phyloP scores from a whole-genome alignment of 2,888 invertebrate genomes.

The Zygogramma bicolorata region DNA sequence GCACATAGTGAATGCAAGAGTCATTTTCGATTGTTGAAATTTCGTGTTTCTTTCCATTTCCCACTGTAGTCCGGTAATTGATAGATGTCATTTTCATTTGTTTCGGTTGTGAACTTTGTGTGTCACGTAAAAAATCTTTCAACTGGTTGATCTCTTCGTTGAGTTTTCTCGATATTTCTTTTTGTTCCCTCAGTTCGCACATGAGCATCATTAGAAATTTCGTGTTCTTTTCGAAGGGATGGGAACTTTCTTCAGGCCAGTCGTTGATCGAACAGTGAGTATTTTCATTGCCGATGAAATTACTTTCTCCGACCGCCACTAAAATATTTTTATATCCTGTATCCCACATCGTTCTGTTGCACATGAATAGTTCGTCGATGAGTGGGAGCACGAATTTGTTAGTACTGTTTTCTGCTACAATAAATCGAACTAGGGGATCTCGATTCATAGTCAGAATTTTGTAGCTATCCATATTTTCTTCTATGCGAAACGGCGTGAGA shows the following conservation, averaged over 20 bases:
- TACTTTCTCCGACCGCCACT: background rate
- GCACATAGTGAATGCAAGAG: background rate
- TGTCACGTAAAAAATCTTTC: background rate
- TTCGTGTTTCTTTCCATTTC: background rate
- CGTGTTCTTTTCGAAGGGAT: background rate
- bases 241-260: background rate
- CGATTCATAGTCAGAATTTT: background rate
- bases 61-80: background rate
- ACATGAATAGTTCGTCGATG: no score
- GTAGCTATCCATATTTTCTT: background rate
- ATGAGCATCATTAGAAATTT: background rate
- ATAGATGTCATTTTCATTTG: background rate
- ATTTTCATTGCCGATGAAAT: background rate
- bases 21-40: background rate
- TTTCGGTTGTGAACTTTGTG: background rate
- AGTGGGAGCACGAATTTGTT: background rate
- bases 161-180: background rate
- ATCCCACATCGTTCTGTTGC: background rate
- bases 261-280: background rate
- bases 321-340: background rate
- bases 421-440: background rate
- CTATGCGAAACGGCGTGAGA: background rate
- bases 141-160: background rate
- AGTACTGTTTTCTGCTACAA: background rate
- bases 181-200: background rate